These are phyloP conservation scores for Caerostris darwini DNA, from an alignment of 1,140 invertebrate species.

Conservation along the genomic window DNA sequence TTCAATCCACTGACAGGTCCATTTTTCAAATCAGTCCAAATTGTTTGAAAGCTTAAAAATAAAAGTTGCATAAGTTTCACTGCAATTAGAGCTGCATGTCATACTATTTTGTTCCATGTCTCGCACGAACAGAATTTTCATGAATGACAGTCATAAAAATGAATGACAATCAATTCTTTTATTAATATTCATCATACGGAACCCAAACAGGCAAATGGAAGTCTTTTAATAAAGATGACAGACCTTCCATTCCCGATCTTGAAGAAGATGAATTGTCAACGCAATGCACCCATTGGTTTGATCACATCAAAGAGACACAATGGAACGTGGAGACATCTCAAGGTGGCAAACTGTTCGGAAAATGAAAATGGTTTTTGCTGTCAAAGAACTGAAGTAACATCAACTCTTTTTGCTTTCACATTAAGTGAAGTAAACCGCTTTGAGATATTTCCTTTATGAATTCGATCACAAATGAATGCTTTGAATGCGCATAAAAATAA, in stretches of 20 bases:
- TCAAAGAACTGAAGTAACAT: background rate
- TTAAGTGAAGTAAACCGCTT: background rate
- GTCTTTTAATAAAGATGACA: too few species aligned
- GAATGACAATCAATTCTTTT: background rate
- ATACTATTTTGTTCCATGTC: too few species aligned
- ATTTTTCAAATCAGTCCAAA: too few species aligned
- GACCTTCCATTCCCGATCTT: background rate
- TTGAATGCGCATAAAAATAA: too few species aligned
- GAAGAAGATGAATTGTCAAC: slow-evolving; percentile 9
- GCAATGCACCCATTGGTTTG: background rate
- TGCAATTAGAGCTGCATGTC: too few species aligned
- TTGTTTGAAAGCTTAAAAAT: too few species aligned
- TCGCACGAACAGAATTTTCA: too few species aligned
- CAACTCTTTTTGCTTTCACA: background rate
- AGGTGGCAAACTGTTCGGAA: background rate
- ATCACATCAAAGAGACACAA: background rate
- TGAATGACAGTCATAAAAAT: too few species aligned
- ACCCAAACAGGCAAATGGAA: background rate
- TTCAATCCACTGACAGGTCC: too few species aligned
- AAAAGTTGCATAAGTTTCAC: too few species aligned
- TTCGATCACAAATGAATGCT: background rate
- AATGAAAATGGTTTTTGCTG: background rate
- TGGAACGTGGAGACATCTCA: background rate
- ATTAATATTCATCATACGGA: background rate
- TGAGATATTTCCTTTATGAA: background rate